phyloP scores from a whole-genome alignment of 2,888 invertebrate species.

The Chloroclystis v-ata region DNA sequence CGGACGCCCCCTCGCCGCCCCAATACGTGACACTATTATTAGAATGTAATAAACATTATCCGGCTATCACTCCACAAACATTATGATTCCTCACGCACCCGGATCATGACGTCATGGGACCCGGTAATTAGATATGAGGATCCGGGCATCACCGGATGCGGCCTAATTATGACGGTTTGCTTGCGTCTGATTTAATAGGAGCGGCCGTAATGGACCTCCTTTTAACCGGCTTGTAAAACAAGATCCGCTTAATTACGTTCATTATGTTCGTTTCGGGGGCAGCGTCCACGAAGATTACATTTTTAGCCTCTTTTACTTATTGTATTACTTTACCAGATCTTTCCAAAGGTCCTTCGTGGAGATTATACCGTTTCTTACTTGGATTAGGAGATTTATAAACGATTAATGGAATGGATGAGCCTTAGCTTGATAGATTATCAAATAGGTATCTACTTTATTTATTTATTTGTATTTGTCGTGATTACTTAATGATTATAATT shows the following conservation, averaged over 20 bases:
- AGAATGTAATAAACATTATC: background rate
- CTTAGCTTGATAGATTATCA: too few relatives aligned
- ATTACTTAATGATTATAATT: too few relatives aligned
- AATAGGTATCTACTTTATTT: too few relatives aligned
- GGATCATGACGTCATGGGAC: background rate
- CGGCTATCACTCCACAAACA: background rate
- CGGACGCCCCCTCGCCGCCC: too few relatives aligned
- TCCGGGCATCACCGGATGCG: background rate
- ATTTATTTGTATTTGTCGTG: too few relatives aligned
- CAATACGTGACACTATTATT: background rate
- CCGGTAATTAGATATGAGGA: background rate
- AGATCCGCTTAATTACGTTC: conserved; percentile 1
- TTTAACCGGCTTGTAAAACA: conserved; percentile 2
- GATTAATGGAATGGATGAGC: too few relatives aligned
- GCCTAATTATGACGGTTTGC: conserved; percentile 3
- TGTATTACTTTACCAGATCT: too few relatives aligned
- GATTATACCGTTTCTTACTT: too few relatives aligned
- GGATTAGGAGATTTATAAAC: too few relatives aligned
- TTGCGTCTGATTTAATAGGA: background rate
- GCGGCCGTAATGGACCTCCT: background rate
- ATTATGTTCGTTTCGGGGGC: background rate
- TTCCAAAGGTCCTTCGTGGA: too few relatives aligned
- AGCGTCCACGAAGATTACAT: background rate
- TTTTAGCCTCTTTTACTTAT: background rate
- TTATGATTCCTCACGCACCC: background rate